Evolutionary conservation across 2,113 vertebrate genomes (phyloP), one percentile per base, ranked within the genome.

Genomic region (Empidonax alnorum): DNA sequence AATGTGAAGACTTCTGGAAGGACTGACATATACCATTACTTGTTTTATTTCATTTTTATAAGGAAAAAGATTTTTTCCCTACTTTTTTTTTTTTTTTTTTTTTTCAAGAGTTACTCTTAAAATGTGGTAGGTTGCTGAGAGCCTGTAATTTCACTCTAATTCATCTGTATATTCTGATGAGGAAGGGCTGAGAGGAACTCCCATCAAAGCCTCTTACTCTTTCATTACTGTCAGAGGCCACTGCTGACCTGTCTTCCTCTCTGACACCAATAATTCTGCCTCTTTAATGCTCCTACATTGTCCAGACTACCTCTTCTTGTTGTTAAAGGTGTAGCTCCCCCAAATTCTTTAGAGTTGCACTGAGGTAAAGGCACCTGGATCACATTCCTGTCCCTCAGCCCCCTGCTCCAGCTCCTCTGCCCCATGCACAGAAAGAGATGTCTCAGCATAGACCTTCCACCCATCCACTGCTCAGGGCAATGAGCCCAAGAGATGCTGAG

Each of bases 1-100:
- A 81, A 83, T 82, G 71, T 74, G 72, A 89, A 91, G 78, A 59
- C 84, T 97, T 97, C 77, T 80, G 61, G 42, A 89, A 65, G 39
- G 84, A 71, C 63, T 90, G 89, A 85, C 59, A 84, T 41, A 74
- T 33, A 80, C 79, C 61, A 71, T 66, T 84, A 65, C 84, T 80
- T 80, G 53, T 39, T 89, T 78, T 90, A 93, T 90, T 95, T 93
- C 79, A 58, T 12, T 50, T 81, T 94, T 73, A 67, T n/a, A 42
- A 56, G 71, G 19, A 24, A 77, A 76, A 62, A 4, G 30, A 52
- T 5, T 44, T 75, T 78, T 66, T 47, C 12, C 41, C n/a, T 67
- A 35, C 39, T 20, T 2, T 78, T 52, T 55, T 67, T 72, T 86
- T 52, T 55, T 67, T 72, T 86, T 58, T 28, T 35, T 35, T 35